Percentiles rank a stretch among this genome's conserved stretches.
phyloP scores from a whole-genome alignment of 2,113 vertebrate genomes.

The Peromyscus californicus region DNA sequence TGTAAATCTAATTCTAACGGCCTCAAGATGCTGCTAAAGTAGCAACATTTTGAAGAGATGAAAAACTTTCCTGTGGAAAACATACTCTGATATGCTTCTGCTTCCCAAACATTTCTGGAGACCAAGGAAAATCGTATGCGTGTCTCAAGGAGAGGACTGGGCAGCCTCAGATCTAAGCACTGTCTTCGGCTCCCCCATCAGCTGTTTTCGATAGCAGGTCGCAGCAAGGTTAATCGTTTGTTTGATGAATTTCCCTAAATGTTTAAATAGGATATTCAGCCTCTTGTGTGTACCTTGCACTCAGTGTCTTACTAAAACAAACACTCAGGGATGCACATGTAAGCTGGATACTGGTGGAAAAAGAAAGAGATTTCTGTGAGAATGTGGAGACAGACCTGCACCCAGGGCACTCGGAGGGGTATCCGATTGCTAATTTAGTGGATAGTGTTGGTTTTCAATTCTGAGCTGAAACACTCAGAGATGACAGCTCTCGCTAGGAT shows the following conservation, averaged over 20 bases:
- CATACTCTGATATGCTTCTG: slow-evolving; percentile 71
- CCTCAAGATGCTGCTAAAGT: slow-evolving; percentile 70
- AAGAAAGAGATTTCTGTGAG: slow-evolving; percentile 33
- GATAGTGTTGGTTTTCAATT: slow-evolving; percentile 72
- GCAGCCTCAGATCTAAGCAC: slow-evolving; percentile 81
- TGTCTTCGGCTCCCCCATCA: slow-evolving; percentile 65
- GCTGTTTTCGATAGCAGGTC: slow-evolving; percentile 27
- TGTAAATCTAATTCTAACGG: slow-evolving; percentile 63
- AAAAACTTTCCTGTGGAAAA: slow-evolving; percentile 78
- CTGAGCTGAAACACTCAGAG: slow-evolving; percentile 67
- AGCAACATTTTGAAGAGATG: slow-evolving; percentile 77
- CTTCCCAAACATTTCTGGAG: slow-evolving; percentile 81
- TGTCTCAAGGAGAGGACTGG: slow-evolving; percentile 70
- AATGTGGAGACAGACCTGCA: not conserved
- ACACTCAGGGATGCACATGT: not conserved
- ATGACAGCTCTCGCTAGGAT: slow-evolving; percentile 65
- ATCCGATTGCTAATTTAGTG: slow-evolving; percentile 60
- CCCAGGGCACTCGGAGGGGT: not conserved
- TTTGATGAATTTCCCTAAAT: slow-evolving; percentile 49
- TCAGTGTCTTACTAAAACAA: slow-evolving; percentile 42
- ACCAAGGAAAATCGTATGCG: slow-evolving; percentile 79
- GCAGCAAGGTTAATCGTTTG: slow-evolving; percentile 48
- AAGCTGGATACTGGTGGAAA: slow-evolving; percentile 1
- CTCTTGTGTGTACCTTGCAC: slow-evolving; percentile 24
- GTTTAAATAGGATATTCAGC: slow-evolving; percentile 24